Percentiles rank a stretch among this genome's conserved stretches.
Evolutionary conservation across 2,888 invertebrate genomes (phyloP).

Genomic region (Apodemia duryi): DNA sequence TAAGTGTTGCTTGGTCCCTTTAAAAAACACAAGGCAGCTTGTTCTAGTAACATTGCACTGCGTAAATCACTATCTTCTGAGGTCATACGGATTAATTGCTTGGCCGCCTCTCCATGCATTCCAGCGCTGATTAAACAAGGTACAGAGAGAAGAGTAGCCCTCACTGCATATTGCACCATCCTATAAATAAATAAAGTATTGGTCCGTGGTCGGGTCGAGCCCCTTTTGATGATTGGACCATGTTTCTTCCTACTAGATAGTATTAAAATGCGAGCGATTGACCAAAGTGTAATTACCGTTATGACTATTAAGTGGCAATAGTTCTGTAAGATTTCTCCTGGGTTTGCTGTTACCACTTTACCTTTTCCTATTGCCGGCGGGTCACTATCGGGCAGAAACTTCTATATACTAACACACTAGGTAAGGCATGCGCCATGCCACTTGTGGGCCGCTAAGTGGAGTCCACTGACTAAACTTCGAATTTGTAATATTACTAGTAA

Average conservation of each 20-base stretch:
- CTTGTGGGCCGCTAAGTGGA: no score
- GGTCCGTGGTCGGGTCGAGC: neutral
- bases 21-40: slow-evolving; percentile 95
- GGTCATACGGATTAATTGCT: slow-evolving; percentile 96
- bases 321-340: no score
- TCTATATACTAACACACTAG: no score
- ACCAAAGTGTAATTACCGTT: neutral
- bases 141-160: slow-evolving; percentile 93
- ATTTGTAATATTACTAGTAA: no score
- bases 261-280: no score
- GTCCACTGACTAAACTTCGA: no score
- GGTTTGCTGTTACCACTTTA: no score
- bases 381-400: no score
- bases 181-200: slow-evolving; percentile 61
- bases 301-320: no score
- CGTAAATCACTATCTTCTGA: slow-evolving; percentile 98
- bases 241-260: no score
- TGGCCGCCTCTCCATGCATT: slow-evolving; percentile 94
- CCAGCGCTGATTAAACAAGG: slow-evolving; percentile 90
- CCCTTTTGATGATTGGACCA: neutral
- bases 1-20: slow-evolving; percentile 78
- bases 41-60: slow-evolving; percentile 95
- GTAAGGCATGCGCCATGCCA: no score
- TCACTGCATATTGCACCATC: slow-evolving; percentile 94
- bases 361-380: no score